Evolutionary conservation across 2,113 vertebrate genomes (phyloP).

Genomic region (Gambusia affinis): DNA sequence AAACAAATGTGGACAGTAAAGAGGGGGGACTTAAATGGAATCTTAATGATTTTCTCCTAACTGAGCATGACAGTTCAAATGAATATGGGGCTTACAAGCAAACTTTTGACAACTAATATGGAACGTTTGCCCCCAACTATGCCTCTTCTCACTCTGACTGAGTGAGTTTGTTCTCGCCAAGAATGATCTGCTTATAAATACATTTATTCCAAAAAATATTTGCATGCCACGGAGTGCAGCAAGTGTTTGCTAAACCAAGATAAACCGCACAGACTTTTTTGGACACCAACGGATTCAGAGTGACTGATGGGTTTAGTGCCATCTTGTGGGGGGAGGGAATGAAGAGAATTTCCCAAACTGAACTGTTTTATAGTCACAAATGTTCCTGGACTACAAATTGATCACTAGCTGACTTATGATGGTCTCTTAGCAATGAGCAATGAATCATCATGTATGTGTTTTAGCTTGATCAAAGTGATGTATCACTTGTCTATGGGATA

Average conservation of each 20-base stretch:
- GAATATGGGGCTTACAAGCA: constrained; percentile 53
- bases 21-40: constrained; percentile 39
- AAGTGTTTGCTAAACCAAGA: constrained; percentile 33
- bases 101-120: constrained; percentile 64
- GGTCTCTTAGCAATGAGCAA: not conserved
- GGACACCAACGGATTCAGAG: not conserved
- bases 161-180: constrained; percentile 48
- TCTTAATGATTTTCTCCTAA: constrained; percentile 54
- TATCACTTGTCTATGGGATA: not conserved
- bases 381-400: not conserved
- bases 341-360: not conserved
- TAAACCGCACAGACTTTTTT: constrained; percentile 23
- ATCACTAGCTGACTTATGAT: not conserved
- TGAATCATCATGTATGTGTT: not conserved
- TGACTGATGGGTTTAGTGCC: constrained; percentile 42
- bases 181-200: constrained; percentile 50
- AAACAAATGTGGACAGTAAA: constrained; percentile 66
- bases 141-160: constrained; percentile 34
- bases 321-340: constrained; percentile 42
- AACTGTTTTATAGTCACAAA: not conserved
- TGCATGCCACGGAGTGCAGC: constrained; percentile 58
- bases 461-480: not conserved
- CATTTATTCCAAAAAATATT: constrained; percentile 62
- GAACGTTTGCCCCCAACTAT: constrained; percentile 49
- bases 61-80: constrained; percentile 57